A percentile compares a stretch with the other conserved stretches of the same genome.
Evolutionary conservation across 2,113 vertebrate species (phyloP).

Genomic region (Columba janthina): DNA sequence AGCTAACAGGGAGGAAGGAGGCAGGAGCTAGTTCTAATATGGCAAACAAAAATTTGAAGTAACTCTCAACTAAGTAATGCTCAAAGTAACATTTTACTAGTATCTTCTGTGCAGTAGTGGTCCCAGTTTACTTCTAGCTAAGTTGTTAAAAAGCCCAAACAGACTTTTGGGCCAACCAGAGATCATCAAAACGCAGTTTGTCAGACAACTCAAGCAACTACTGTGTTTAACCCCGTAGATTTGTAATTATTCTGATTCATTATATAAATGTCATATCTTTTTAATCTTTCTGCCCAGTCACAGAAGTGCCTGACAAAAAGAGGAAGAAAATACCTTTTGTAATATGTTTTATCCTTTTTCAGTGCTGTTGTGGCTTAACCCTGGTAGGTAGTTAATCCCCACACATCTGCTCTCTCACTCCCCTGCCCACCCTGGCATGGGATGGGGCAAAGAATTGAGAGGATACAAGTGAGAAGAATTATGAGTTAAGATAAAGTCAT

Average conservation of each 20-base stretch:
- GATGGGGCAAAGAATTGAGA: neutral
- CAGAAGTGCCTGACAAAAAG: neutral
- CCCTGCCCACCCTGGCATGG: rapidly evolving
- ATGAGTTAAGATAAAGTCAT: neutral
- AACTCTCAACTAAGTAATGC: neutral
- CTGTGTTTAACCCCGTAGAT: neutral
- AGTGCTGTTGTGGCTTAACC: neutral
- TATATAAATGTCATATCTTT: neutral
- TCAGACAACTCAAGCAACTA: neutral
- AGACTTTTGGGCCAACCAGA: neutral
- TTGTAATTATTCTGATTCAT: neutral
- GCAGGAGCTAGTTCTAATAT: neutral
- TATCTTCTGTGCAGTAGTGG: neutral
- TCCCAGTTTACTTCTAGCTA: neutral
- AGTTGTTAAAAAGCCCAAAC: neutral
- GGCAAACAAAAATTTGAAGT: neutral
- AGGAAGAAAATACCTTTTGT: neutral
- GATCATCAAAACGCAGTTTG: neutral
- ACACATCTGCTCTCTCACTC: neutral
- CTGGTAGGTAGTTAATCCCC: too few relatives aligned
- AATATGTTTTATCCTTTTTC: neutral
- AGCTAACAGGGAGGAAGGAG: neutral
- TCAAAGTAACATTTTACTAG: neutral
- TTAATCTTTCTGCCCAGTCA: neutral
- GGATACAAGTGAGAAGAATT: neutral